phyloP scores from a whole-genome alignment of 1,140 invertebrate species.

The Drosophila albomicans region DNA sequence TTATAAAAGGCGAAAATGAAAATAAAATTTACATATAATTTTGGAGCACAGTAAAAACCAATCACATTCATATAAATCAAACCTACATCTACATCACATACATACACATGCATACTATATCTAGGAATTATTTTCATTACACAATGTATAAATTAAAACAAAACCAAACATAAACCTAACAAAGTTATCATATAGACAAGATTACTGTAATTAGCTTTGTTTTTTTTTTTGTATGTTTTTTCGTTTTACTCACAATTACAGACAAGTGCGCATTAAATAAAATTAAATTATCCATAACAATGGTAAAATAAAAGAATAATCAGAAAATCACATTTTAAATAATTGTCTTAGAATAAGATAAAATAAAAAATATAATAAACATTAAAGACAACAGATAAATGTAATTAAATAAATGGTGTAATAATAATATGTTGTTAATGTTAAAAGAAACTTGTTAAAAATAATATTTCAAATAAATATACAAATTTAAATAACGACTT shows the following conservation, averaged over 20 bases:
- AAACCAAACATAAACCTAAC: constrained; percentile 42
- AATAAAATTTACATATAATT: constrained; percentile 65
- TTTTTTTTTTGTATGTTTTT: constrained; percentile 76
- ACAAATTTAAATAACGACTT: constrained; percentile 43
- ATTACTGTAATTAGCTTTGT: constrained; percentile 56
- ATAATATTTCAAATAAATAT: constrained; percentile 82
- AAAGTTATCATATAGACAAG: constrained; percentile 52
- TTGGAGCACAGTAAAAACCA: constrained; percentile 63
- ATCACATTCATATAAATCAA: constrained; percentile 38
- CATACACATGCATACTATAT: constrained; percentile 15
- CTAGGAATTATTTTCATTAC: constrained; percentile 38
- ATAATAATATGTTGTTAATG: constrained; percentile 83
- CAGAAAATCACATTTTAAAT: constrained; percentile 75
- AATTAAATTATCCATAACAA: constrained; percentile 70
- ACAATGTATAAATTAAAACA: constrained; percentile 63
- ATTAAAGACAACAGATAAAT: constrained; percentile 64
- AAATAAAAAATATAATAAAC: constrained; percentile 28
- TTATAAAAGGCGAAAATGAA: constrained; percentile 48
- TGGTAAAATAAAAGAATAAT: constrained; percentile 39
- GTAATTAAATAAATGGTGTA: constrained; percentile 75
- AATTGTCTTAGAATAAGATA: constrained; percentile 69
- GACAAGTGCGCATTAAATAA: constrained; percentile 50
- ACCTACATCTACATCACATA: constrained; percentile 26
- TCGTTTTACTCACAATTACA: constrained; percentile 74
- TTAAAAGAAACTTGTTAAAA: constrained; percentile 83